Evolutionary conservation across 2,797 vertebrate species (phyloP), one percentile per base, ranked within the genome.

Genomic region (Myotis planiceps): DNA sequence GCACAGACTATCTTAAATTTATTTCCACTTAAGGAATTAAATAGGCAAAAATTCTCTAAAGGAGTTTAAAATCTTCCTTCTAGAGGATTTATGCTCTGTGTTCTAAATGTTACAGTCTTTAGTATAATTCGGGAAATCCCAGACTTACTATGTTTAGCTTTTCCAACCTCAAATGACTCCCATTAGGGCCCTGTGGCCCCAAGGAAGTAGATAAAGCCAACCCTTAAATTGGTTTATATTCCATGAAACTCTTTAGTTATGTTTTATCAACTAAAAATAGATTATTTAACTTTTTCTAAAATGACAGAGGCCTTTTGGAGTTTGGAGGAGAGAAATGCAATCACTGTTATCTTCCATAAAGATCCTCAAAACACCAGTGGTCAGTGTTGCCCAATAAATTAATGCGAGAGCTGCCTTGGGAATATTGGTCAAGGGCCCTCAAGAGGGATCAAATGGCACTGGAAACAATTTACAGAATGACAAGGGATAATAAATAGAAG

Each of bases 131-230:
- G 93, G 66, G 85, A 95, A 95, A 93, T 88, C 29, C 12, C 13
- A 63, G 23, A 23, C 1, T n/a, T 58, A 88, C 71, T 84, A 83
- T 0, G 5, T 89, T 6, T 90, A 78, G 8, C 37, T 88, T 68
- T 42, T 95, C n/a, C 18, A 85, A 53, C 79, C 49, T 97, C 84
- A 94, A 72, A 89, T 63, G 10, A 92, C 65, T 95, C 55, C 58
- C 65, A 72, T 71, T 42, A 93, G 92, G 71, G 34, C 45, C 6
- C 6, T 87, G 6, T 37, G 39, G 79, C 47, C 72, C 7, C 90
- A 96, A n/a, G 60, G 86, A 96, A 90, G 51, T 95, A 13, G 1
- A 16, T 81, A 21, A 76, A 97, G 27, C 79, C 93, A 98, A 82
- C 25, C 16, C 15, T 53, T 10, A 96, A 65, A 85, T 42, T 87